phyloP scores from a whole-genome alignment of 1,140 invertebrate species.

The Calosoma granatense region DNA sequence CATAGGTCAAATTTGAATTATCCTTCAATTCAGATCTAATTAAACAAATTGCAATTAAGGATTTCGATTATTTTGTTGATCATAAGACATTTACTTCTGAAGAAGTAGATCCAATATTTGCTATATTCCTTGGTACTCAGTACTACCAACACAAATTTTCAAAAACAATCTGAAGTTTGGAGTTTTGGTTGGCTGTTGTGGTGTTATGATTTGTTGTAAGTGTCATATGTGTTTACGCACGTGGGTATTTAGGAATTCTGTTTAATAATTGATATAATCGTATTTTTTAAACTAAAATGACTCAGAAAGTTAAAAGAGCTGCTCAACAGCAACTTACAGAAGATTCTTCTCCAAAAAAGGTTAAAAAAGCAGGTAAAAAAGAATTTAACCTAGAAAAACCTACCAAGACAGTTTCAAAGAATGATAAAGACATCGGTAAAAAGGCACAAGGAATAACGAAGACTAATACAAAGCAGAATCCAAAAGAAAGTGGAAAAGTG shows the following conservation, averaged over 20 bases:
- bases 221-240: too few relatives aligned
- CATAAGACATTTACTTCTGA: conserved; percentile 26
- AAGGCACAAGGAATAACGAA: not conserved
- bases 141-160: too few relatives aligned
- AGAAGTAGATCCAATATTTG: conserved; percentile 25
- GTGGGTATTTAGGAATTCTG: too few relatives aligned
- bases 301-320: not conserved
- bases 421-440: not conserved
- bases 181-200: too few relatives aligned
- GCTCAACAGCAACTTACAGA: not conserved
- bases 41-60: conserved; percentile 25
- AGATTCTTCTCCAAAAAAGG: not conserved
- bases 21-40: conserved; percentile 34
- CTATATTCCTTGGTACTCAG: too few relatives aligned
- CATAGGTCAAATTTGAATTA: too few relatives aligned
- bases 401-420: not conserved
- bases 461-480: not conserved
- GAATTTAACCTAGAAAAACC: not conserved
- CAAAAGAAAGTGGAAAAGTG: not conserved
- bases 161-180: too few relatives aligned
- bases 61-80: conserved; percentile 32
- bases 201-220: too few relatives aligned
- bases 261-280: too few relatives aligned
- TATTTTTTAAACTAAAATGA: too few relatives aligned
- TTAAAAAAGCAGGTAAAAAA: not conserved